phyloP scores from a whole-genome alignment of 2,113 vertebrate species.

The Dasyornis broadbenti region DNA sequence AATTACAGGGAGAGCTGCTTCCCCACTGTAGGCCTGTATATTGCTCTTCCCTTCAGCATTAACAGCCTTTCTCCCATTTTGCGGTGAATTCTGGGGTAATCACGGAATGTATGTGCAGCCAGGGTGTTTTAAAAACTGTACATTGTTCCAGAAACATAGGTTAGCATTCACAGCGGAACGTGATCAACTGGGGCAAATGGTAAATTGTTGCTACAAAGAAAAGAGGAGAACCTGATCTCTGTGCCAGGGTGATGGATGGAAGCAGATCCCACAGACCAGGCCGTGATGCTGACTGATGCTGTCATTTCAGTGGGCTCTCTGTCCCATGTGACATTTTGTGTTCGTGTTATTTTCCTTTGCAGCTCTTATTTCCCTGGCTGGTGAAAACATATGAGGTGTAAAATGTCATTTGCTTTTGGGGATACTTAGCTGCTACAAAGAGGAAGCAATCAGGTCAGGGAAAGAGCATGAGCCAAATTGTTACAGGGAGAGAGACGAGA shows the following conservation, averaged over 20 bases:
- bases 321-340: not conserved
- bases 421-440: not conserved
- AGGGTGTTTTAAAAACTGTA: not conserved
- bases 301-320: not conserved
- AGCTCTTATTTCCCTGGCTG: not conserved
- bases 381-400: not conserved
- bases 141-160: not conserved
- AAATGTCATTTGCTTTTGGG: slow-evolving; percentile 7
- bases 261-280: not conserved
- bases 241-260: not conserved
- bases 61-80: not conserved
- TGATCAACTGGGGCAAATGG: rapidly evolving
- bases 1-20: not conserved
- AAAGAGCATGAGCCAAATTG: not conserved
- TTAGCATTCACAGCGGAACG: not conserved
- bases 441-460: not conserved
- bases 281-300: not conserved
- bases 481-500: not conserved
- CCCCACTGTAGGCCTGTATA: not conserved
- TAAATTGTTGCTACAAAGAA: not conserved
- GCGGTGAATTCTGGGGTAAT: not conserved
- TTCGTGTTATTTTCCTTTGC: not conserved
- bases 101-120: not conserved
- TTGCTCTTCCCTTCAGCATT: not conserved
- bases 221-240: not conserved